Percentiles rank a stretch among this genome's conserved stretches.
phyloP scores from a whole-genome alignment of 92 coral and sea anemone species.

The Chrysogorgia sp. region DNA sequence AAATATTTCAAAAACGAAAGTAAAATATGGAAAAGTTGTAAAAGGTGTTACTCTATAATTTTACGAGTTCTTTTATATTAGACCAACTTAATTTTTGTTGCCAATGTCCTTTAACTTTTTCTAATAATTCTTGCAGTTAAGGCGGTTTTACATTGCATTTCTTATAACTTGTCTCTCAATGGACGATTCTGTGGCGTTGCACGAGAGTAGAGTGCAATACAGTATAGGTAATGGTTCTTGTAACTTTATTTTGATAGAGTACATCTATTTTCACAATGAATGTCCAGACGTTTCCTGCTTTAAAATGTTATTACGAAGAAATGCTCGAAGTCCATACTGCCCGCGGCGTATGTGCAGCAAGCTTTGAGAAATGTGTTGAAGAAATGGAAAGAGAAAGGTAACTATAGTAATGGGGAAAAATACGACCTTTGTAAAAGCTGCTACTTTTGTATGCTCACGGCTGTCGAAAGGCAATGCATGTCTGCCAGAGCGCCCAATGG shows the following conservation, averaged over 20 bases:
- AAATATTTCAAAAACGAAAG: too few relatives aligned
- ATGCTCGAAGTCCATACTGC: neutral
- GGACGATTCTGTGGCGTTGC: neutral
- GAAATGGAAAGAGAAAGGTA: constrained; percentile 25
- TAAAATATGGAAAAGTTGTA: too few relatives aligned
- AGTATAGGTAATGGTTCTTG: neutral
- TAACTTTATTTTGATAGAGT: constrained; percentile 1
- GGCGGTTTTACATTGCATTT: too few relatives aligned
- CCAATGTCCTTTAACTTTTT: too few relatives aligned
- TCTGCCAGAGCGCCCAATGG: too few relatives aligned
- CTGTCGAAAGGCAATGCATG: too few relatives aligned
- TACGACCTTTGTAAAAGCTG: neutral
- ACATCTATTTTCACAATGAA: constrained; percentile 11
- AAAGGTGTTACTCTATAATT: too few relatives aligned
- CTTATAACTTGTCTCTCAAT: too few relatives aligned
- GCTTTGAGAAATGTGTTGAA: constrained; percentile 31
- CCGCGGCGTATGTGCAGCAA: neutral
- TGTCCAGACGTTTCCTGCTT: constrained; percentile 11
- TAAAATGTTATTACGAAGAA: constrained; percentile 11
- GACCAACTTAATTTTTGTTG: too few relatives aligned
- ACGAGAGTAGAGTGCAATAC: neutral
- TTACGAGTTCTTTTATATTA: too few relatives aligned
- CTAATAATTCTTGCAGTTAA: too few relatives aligned
- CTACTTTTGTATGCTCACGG: too few relatives aligned
- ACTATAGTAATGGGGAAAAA: neutral